Evolutionary conservation across 2,888 invertebrate species (phyloP).

Genomic region (Drosophila quasianomalipes): DNA sequence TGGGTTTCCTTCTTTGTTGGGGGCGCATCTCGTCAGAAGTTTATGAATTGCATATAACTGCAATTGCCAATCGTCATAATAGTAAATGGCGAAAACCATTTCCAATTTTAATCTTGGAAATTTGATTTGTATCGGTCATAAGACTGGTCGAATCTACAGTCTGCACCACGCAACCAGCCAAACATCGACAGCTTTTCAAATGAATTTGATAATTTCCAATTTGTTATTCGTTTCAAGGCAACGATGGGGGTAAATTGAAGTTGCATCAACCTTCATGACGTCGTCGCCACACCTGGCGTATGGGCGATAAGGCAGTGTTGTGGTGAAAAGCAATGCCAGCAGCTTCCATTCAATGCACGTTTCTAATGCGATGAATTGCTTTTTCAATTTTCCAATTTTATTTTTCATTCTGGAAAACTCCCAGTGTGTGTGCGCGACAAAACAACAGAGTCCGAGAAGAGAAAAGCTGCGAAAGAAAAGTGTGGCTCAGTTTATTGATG

Average conservation of each 20-base stretch:
- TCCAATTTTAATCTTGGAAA: constrained; percentile 57
- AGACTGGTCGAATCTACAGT: constrained; percentile 34
- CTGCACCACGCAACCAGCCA: background rate
- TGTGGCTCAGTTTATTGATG: constrained; percentile 59
- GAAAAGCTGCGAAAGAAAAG: constrained; percentile 29
- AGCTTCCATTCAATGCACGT: constrained; percentile 69
- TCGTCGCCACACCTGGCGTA: constrained; percentile 53
- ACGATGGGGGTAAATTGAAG: background rate
- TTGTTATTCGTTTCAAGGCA: constrained; percentile 22
- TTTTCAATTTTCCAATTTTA: constrained; percentile 80
- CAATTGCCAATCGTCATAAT: constrained; percentile 60
- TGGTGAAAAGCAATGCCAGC: constrained; percentile 28
- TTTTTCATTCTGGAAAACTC: constrained; percentile 67
- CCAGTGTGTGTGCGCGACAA: constrained; percentile 12
- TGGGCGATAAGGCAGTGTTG: constrained; percentile 47
- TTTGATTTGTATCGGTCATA: constrained; percentile 70
- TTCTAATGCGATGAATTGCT: constrained; percentile 78
- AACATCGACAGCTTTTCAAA: constrained; percentile 6
- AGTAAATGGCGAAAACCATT: constrained; percentile 60
- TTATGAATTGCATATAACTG: constrained; percentile 37
- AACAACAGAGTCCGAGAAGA: constrained; percentile 3
- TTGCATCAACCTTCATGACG: constrained; percentile 30
- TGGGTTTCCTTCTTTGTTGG: background rate
- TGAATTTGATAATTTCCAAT: constrained; percentile 4
- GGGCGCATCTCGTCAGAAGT: constrained; percentile 24